A percentile compares a stretch with the other conserved stretches of the same genome.
Conservation (phyloP, 37 sponge, comb jelly and placozoan species). For the Oscarella lobularis region DNA sequence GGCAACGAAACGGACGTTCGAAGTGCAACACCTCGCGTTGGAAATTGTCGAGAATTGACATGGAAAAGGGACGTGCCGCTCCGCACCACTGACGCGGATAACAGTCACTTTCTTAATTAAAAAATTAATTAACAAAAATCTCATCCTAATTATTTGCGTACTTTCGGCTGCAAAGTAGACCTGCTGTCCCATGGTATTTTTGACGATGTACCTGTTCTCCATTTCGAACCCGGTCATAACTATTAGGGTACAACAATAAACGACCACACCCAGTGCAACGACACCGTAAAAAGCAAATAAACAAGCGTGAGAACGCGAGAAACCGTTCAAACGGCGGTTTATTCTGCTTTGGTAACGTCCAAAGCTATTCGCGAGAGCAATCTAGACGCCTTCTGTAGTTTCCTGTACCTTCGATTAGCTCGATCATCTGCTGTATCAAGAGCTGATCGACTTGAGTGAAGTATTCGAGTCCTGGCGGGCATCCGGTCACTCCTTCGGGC, state of each 20-base stretch:
- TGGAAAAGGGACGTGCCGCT: background rate
- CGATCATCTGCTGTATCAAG: background rate
- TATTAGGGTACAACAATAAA: too few species aligned
- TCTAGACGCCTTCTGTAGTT: too few species aligned
- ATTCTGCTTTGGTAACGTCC: too few species aligned
- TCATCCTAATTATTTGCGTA: background rate
- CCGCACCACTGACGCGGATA: background rate
- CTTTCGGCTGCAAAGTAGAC: slow-evolving; percentile 1
- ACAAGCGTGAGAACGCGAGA: too few species aligned
- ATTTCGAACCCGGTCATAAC: background rate
- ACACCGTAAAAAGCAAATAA: too few species aligned
- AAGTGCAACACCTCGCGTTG: background rate
- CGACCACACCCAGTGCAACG: too few species aligned
- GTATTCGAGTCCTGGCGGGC: background rate
- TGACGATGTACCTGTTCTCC: background rate
- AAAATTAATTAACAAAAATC: slow-evolving; percentile 1
- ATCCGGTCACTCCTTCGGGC: background rate
- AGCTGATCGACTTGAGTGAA: background rate
- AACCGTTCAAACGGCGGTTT: too few species aligned
- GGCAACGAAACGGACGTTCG: background rate
- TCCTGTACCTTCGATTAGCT: too few species aligned
- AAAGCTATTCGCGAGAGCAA: too few species aligned
- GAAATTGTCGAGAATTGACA: background rate
- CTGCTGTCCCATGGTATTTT: slow-evolving; percentile 1
- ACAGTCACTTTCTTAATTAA: background rate